Percentiles rank a stretch among this genome's conserved stretches.
Evolutionary conservation across 1,140 invertebrate species (phyloP).

Genomic region (Drosophila nasuta): DNA sequence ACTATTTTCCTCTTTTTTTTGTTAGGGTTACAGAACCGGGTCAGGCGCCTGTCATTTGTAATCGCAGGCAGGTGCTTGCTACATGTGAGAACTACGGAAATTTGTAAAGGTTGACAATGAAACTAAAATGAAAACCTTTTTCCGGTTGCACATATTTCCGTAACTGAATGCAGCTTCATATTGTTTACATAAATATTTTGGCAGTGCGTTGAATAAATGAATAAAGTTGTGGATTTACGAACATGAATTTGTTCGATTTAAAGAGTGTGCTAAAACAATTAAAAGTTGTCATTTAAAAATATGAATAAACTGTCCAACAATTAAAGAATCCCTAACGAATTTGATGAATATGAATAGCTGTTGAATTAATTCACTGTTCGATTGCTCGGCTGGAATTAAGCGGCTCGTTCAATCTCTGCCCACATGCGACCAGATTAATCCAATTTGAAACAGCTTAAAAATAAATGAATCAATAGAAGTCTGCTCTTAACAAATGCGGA

Average conservation of each 20-base stretch:
- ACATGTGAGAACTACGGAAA: constrained; percentile 8
- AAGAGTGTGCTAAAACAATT: no score
- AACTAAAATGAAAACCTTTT: constrained; percentile 20
- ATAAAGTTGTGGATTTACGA: background rate
- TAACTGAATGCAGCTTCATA: background rate
- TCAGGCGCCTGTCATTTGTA: constrained; percentile 13
- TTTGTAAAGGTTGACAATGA: constrained; percentile 23
- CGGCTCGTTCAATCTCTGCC: constrained; percentile 47
- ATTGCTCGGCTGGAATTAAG: constrained; percentile 9
- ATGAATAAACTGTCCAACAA: background rate
- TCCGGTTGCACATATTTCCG: constrained; percentile 5
- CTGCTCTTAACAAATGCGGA: constrained; percentile 35
- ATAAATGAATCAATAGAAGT: constrained; percentile 17
- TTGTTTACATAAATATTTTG: constrained; percentile 6
- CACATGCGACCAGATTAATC: constrained; percentile 67
- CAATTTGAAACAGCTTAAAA: constrained; percentile 53
- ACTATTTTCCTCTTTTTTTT: background rate
- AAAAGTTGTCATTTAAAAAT: background rate
- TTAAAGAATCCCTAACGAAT: background rate
- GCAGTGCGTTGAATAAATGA: no score
- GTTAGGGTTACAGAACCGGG: constrained; percentile 14
- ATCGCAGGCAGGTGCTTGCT: background rate
- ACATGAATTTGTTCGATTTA: no score
- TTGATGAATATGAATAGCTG: constrained; percentile 8
- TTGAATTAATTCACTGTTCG: constrained; percentile 16